Percentiles rank a stretch among this genome's conserved stretches.
phyloP scores from a whole-genome alignment of 2,888 invertebrate species.

The Eugnorisma glareosa region DNA sequence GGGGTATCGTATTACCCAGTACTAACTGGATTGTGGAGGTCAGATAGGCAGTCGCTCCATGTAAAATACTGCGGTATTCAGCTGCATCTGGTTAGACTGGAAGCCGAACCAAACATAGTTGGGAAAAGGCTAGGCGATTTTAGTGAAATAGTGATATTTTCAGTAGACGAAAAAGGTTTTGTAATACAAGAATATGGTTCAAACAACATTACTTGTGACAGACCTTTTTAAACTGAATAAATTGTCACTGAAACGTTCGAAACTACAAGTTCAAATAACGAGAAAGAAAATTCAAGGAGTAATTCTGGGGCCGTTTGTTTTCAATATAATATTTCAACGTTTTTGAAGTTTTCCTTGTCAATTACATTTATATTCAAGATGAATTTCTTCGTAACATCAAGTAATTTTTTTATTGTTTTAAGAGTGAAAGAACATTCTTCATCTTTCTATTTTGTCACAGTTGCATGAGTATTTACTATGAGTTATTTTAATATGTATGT shows the following conservation, averaged over 20 bases:
- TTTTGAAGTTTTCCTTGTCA: neutral
- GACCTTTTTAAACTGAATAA: neutral
- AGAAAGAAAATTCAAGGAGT: neutral
- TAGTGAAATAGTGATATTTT: neutral
- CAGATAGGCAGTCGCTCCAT: no score
- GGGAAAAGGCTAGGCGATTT: no score
- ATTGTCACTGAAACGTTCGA: neutral
- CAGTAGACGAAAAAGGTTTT: neutral
- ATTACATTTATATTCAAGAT: conserved; percentile 8
- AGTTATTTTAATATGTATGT: no score
- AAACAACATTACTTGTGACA: conserved; percentile 6
- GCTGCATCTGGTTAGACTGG: no score
- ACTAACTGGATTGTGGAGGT: no score
- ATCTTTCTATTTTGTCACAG: no score
- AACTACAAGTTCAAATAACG: neutral
- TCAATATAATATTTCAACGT: conserved; percentile 6
- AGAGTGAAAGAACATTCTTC: no score
- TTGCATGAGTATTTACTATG: no score
- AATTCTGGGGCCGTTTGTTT: neutral
- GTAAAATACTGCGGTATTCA: no score
- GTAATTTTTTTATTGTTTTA: no score
- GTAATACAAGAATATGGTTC: neutral
- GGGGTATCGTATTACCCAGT: no score
- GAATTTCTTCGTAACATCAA: neutral
- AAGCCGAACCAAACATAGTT: no score